A percentile compares a stretch with the other conserved stretches of the same genome.
Evolutionary conservation across 2,113 vertebrate genomes (phyloP).

Genomic region (Seriola aureovittata): DNA sequence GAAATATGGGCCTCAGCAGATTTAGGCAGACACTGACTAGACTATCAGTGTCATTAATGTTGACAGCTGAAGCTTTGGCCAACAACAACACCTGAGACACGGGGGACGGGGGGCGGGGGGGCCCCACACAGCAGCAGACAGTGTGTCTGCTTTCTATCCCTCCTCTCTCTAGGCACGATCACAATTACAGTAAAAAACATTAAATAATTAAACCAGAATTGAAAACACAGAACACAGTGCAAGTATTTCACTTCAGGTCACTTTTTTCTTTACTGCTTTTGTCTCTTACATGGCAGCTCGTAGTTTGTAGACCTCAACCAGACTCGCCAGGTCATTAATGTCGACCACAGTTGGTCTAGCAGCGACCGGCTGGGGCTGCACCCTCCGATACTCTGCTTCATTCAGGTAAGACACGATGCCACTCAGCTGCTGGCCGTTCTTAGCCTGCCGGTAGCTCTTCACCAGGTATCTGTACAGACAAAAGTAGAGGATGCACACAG

Average conservation of each 20-base stretch:
- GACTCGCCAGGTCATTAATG: slow-evolving; percentile 85
- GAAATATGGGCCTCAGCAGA: not conserved
- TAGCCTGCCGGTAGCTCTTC: slow-evolving; percentile 92
- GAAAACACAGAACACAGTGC: not conserved
- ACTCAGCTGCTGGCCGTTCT: slow-evolving; percentile 87
- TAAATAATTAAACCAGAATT: not conserved
- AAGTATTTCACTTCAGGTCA: no score
- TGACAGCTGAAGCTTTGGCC: not conserved
- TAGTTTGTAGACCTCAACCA: slow-evolving; percentile 92
- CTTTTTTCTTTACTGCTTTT: not conserved
- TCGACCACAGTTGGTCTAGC: slow-evolving; percentile 81
- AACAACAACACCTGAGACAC: not conserved
- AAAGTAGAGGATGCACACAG: not conserved
- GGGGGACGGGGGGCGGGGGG: no score
- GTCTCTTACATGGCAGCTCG: slow-evolving; percentile 90
- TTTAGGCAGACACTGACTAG: not conserved
- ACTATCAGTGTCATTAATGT: not conserved
- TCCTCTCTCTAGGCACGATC: not conserved
- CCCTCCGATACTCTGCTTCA: slow-evolving; percentile 82
- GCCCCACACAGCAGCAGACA: not conserved
- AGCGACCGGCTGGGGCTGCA: slow-evolving; percentile 91
- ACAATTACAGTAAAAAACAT: not conserved
- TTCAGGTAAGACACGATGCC: slow-evolving; percentile 96
- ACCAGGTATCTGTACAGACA: slow-evolving; percentile 88
- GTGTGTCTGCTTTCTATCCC: not conserved